Evolutionary conservation across 2,797 vertebrate species (phyloP), one percentile per base, ranked within the genome.

Genomic region (Bradypus variegatus): DNA sequence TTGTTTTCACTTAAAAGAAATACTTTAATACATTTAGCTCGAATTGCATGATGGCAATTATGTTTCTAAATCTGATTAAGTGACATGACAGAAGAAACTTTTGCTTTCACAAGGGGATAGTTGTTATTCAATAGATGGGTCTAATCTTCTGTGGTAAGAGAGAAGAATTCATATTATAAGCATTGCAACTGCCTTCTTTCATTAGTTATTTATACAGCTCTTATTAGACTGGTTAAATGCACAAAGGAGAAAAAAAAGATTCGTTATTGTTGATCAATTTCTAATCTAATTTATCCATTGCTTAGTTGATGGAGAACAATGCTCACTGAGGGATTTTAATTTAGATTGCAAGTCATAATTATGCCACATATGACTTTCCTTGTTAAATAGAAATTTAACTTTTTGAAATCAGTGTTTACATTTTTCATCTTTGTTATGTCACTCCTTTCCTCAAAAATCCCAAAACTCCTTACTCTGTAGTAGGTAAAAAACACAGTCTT

Each of bases 31-130:
- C 60, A 81, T 58, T 91, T 91, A 82, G 80, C 93, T 95, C 88
- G 89, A 81, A 92, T 87, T 1, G 0, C 72, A 79, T 11, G 53
- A 88, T 88, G 83, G 62, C 87, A 94, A 95, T 95, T 95, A 87
- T 60, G 90, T 83, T 92, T 85, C 73, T 94, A 88, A 93, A 94
- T 95, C 92, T 82, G 92, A 95, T 94, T 94, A 96, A 96, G 86
- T 58, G 94, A 29, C 5, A 0, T n/a, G 85, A 94, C 78, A 93
- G 94, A 95, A 69, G 73, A 92, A 95, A 80, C 36, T 45, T 95
- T 82, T 91, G 21, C 27, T 95, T 95, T 79, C 89, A 36, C 2
- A 11, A 2, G 75, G 82, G 93, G 62, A 94, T 92, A 94, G 95
- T 91, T 95, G 88, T 92, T 93, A 91, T 95, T 96, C 91, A 86